Conservation (phyloP, 2,113 vertebrate genomes). For the Rousettus leschenaultii region DNA sequence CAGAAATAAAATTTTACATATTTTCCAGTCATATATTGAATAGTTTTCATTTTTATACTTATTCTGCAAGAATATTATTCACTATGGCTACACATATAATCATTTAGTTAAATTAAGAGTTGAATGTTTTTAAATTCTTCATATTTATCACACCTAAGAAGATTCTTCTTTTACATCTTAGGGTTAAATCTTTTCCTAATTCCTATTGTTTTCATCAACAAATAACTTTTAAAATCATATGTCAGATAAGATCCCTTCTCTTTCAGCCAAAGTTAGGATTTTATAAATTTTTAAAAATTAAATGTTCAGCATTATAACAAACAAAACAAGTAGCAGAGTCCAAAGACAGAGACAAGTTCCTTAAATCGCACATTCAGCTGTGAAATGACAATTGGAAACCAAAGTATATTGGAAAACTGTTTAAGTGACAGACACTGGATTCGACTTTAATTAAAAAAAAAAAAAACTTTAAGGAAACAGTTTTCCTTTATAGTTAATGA, state of each 20-base stretch:
- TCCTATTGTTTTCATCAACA: not conserved
- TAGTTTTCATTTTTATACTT: not conserved
- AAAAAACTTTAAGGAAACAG: not conserved
- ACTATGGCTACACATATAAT: not conserved
- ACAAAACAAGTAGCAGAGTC: not conserved
- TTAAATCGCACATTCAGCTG: not conserved
- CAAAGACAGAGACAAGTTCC: not conserved
- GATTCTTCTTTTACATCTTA: not conserved
- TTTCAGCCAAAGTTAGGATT: not conserved
- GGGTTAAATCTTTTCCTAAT: not conserved
- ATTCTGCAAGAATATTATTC: not conserved
- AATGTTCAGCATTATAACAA: not conserved
- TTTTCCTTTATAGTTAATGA: not conserved
- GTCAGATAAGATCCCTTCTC: constrained; percentile 18
- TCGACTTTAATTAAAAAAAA: not conserved
- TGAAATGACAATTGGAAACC: not conserved
- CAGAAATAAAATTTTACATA: not conserved
- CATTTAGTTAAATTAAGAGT: not conserved
- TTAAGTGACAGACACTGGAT: not conserved
- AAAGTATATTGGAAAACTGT: not conserved
- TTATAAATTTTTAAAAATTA: constrained; percentile 11
- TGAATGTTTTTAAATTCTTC: not conserved
- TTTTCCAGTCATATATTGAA: not conserved
- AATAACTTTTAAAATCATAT: not conserved
- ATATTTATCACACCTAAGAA: not conserved